Base-by-base conservation (phyloP, 2,113 vertebrate genomes). In the Macquaria australasica region DNA sequence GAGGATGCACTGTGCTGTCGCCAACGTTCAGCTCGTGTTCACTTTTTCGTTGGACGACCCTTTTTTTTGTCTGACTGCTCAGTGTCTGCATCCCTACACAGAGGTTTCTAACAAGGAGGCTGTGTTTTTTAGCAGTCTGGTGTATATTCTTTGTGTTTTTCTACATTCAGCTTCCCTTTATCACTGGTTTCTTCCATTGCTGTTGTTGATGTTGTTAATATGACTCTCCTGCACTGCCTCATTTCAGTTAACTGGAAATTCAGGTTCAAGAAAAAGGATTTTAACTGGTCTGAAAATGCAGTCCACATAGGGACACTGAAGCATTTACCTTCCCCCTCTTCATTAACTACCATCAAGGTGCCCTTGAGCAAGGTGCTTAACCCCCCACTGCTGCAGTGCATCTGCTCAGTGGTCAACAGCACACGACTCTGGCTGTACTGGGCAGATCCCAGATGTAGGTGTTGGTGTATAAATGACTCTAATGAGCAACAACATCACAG, bases 341-440 rank as follows among this genome's bases (percentile, higher is more conserved):
- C 70, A 82, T 79, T 76, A 85, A 41, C 79, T 1, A 39, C 62
- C 73, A 50, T 41, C 62, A 91, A 89, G 83, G 90, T 89, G 87
- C 85, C 90, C 77, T 91, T 91, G 85, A 89, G 80, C 80, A 85
- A 89, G 64, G 77, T 85, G 83, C 79, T 87, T 81, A 73, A 70
- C 83, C 73, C 75, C 82, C 85, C 77, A 41, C 79, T 72, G 87
- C 75, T 51, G 63, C 63, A 0, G 71, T 77, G 79, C 89, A 83
- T 88, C 87, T 87, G 89, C 87, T 91, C 79, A 14, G 43, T 77
- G 84, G 86, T 87, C 81, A 87, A 2, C 53, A 21, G 63, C 15
- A 58, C 81, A 56, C 10, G 45, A 58, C 76, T 81, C 43, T 55
- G 73, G 51, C 81, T 89, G 58, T 6, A 70, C 83, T 4, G 66